These are phyloP conservation scores for Emydocephalus ijimae DNA, from an alignment of 2,113 vertebrate species.

Conservation along the genomic window DNA sequence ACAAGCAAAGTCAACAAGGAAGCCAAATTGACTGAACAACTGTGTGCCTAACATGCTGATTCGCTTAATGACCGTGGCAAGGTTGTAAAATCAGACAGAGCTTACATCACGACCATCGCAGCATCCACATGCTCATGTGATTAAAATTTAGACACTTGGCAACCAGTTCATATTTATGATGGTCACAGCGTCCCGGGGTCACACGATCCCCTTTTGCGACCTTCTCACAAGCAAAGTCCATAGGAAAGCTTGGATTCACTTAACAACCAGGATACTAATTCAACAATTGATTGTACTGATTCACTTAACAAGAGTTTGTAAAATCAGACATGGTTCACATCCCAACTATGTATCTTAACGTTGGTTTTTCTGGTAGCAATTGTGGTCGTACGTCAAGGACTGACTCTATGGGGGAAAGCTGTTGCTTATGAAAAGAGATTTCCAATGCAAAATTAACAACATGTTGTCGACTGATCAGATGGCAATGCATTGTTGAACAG, in stretches of 20 bases:
- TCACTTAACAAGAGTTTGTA: not conserved
- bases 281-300: too few species aligned
- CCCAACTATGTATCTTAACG: not conserved
- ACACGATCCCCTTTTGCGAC: too few species aligned
- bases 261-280: too few species aligned
- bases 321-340: not conserved
- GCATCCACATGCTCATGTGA: too few species aligned
- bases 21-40: not conserved
- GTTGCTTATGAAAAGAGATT: not conserved
- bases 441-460: conserved; percentile 15
- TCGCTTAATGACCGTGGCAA: not conserved
- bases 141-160: too few species aligned
- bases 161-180: too few species aligned
- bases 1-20: not conserved
- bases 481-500: too few species aligned
- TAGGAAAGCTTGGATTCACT: too few species aligned
- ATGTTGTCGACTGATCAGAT: not conserved
- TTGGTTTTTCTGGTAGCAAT: not conserved
- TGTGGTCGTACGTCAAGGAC: not conserved
- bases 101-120: not conserved
- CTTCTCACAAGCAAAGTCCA: too few species aligned
- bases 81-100: not conserved
- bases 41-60: too few species aligned
- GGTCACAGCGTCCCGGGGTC: too few species aligned
- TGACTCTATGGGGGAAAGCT: not conserved